Conservation (phyloP, 2,888 invertebrate species). For the Lagria hirta region DNA sequence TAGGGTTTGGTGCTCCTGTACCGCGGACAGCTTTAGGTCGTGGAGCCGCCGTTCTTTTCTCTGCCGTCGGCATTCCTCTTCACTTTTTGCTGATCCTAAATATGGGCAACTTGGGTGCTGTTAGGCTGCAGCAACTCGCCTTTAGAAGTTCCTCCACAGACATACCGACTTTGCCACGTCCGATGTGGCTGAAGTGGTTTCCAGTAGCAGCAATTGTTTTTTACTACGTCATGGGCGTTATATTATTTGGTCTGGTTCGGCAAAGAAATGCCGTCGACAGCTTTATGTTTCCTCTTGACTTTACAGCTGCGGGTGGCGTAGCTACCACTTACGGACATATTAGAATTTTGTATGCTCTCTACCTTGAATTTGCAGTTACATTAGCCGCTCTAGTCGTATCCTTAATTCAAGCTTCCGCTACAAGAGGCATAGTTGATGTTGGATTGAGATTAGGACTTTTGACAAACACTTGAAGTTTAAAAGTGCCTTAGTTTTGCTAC, state of each 20-base stretch:
- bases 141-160: constrained; percentile 38
- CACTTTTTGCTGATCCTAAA: constrained; percentile 65
- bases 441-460: constrained; percentile 59
- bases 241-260: constrained; percentile 63
- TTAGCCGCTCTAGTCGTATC: constrained; percentile 64
- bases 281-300: constrained; percentile 68
- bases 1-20: constrained; percentile 73
- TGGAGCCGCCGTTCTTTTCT: constrained; percentile 64
- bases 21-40: constrained; percentile 67
- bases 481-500: constrained; percentile 20
- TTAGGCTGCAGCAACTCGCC: constrained; percentile 55
- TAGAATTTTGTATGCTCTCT: constrained; percentile 65
- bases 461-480: constrained; percentile 53
- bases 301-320: constrained; percentile 69
- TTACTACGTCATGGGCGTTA: constrained; percentile 63
- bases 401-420: constrained; percentile 61
- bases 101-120: constrained; percentile 57
- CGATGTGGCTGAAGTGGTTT: constrained; percentile 51
- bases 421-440: constrained; percentile 58
- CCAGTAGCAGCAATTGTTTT: constrained; percentile 52
- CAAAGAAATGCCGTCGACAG: constrained; percentile 57
- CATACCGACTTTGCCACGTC: constrained; percentile 38
- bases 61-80: constrained; percentile 66
- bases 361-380: constrained; percentile 68
- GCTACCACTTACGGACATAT: constrained; percentile 61